Evolutionary conservation across 2,797 vertebrate genomes (phyloP).

Genomic region (Megaceryle alcyon): DNA sequence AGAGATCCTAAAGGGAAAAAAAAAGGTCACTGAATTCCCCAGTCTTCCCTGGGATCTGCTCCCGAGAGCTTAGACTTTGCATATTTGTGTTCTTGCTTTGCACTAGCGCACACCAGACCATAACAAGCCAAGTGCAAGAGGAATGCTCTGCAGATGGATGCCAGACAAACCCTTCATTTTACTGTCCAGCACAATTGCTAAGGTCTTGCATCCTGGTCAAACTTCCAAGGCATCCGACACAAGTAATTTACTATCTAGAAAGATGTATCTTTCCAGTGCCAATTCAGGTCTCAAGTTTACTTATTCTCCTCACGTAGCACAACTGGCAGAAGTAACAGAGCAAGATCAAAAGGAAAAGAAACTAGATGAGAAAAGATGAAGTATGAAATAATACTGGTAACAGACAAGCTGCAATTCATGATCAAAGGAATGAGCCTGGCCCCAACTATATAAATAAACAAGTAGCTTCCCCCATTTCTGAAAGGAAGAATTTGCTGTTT

Average conservation of each 20-base stretch:
- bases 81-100: not conserved
- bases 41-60: not conserved
- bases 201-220: not conserved
- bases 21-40: not conserved
- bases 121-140: not conserved
- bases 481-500: conserved; percentile 17
- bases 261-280: not conserved
- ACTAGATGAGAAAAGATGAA: conserved; percentile 26
- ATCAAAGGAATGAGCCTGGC: conserved; percentile 52
- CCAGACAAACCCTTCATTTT: not conserved
- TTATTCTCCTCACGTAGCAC: conserved; percentile 38
- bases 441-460: conserved; percentile 23
- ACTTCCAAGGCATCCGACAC: not conserved
- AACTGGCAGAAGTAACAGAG: conserved; percentile 45
- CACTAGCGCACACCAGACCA: not conserved
- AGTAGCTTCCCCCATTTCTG: not conserved
- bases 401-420: conserved; percentile 37
- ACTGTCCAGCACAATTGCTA: not conserved
- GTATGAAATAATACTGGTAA: conserved; percentile 54
- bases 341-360: conserved; percentile 61
- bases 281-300: not conserved
- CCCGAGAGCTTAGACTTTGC: not conserved
- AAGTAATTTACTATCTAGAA: not conserved
- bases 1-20: not conserved
- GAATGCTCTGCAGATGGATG: not conserved